Percentiles rank a stretch among this genome's conserved stretches.
Conservation (phyloP, 2,113 vertebrate genomes). For the Drymodes brunneopygia region DNA sequence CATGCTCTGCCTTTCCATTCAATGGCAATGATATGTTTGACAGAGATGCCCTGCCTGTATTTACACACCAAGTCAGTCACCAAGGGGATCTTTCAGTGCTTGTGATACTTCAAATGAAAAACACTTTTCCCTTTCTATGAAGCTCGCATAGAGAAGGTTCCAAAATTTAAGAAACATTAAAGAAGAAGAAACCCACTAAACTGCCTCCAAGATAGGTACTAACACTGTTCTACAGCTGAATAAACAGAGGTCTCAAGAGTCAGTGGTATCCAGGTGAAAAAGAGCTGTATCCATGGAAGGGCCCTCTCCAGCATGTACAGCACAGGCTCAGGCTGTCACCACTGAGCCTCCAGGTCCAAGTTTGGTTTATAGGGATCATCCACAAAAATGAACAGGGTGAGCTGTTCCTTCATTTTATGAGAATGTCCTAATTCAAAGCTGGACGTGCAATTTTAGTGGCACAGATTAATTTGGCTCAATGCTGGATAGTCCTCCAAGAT, state of each 20-base stretch:
- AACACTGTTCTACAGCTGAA: slow-evolving; percentile 26
- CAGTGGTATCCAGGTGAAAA: neutral
- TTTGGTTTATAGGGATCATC: neutral
- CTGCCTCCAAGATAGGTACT: neutral
- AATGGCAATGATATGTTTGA: neutral
- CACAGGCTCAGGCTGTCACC: neutral
- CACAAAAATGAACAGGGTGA: neutral
- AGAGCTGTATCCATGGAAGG: neutral
- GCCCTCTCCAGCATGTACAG: neutral
- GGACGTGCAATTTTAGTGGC: neutral
- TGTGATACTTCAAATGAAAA: slow-evolving; percentile 12
- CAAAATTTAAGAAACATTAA: neutral
- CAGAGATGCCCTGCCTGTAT: slow-evolving; percentile 29
- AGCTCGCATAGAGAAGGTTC: neutral
- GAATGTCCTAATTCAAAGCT: neutral
- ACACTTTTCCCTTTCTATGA: neutral
- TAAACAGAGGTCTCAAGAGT: slow-evolving; percentile 9
- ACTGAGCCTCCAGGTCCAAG: neutral
- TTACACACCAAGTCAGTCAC: slow-evolving; percentile 35
- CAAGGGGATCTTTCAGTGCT: slow-evolving; percentile 27
- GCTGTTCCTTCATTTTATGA: neutral
- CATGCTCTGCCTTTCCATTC: slow-evolving; percentile 30
- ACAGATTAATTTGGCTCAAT: neutral
- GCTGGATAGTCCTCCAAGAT: neutral
- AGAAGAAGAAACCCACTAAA: neutral